Evolutionary conservation across 2,888 invertebrate genomes (phyloP).

Genomic region (Slavum lentiscoides): DNA sequence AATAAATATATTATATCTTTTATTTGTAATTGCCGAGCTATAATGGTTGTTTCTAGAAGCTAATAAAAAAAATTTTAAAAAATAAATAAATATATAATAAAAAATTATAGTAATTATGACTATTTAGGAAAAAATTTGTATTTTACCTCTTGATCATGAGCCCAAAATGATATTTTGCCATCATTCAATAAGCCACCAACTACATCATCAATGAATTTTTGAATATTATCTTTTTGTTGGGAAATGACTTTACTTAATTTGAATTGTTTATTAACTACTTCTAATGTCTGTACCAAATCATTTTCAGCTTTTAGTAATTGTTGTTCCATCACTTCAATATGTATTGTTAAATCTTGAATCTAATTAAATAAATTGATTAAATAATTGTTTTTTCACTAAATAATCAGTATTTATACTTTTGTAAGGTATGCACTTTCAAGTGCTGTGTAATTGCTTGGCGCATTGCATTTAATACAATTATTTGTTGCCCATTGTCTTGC

Average conservation of each 20-base stretch:
- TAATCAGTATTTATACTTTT: slow-evolving; percentile 33
- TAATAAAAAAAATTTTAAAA: too few relatives aligned
- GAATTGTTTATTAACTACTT: slow-evolving; percentile 38
- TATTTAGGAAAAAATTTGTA: neutral
- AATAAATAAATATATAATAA: neutral
- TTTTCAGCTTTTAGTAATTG: slow-evolving; percentile 24
- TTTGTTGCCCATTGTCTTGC: slow-evolving; percentile 1
- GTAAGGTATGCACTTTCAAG: slow-evolving; percentile 38
- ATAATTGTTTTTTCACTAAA: neutral
- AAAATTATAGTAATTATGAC: neutral
- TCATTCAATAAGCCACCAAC: slow-evolving; percentile 39
- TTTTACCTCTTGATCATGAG: slow-evolving; percentile 37
- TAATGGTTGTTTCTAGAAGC: too few relatives aligned
- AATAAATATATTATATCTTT: neutral
- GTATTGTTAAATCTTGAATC: slow-evolving; percentile 45
- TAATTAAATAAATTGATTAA: slow-evolving; percentile 14
- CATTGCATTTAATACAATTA: slow-evolving; percentile 38
- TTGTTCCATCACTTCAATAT: slow-evolving; percentile 28
- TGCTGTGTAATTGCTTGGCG: slow-evolving; percentile 21
- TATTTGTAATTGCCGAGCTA: too few relatives aligned
- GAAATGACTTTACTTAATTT: slow-evolving; percentile 25
- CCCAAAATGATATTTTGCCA: slow-evolving; percentile 39
- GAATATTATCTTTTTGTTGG: slow-evolving; percentile 27
- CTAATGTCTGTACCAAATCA: slow-evolving; percentile 26
- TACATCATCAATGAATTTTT: slow-evolving; percentile 32